Evolutionary conservation across 2,797 vertebrate species (phyloP), one percentile per base, ranked within the genome.

Genomic region (Pseudopleuronectes americanus): DNA sequence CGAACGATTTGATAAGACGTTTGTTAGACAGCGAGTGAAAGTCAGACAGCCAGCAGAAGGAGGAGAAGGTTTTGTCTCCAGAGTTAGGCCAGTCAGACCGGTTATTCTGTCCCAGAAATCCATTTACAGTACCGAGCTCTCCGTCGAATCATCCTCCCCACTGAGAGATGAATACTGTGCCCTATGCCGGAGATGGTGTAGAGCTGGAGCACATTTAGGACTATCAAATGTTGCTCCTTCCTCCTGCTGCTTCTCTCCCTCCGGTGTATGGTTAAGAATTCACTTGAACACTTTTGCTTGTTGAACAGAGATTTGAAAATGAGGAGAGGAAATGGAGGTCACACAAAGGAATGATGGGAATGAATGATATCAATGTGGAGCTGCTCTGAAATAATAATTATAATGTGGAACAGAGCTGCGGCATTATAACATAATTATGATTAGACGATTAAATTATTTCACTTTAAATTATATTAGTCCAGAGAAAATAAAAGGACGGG

Each of bases 51-150:
- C 43, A 61, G 73, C 24, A 53, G 71, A 16, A 45, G 63, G 19
- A 68, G 28, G n/a, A 73, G 47, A 74, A 77, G 84, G 43, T 16
- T 16, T 87, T 84, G 87, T 76, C 77, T 78, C 68, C 49, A 33
- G 54, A 74, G 59, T 64, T 51, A 82, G 81, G 76, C 80, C 80
- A 82, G 85, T 80, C 83, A 78, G 76, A 90, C 86, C 38, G 76
- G 87, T 89, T 92, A 77, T 82, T 82, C 80, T 75, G 80, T 87
- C 82, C 77, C 76, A 84, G 71, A 88, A 88, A 89, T 76, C 87
- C 77, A 87, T 80, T 79, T 77, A 66, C 76, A 52, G 68, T 22
- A 26, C 36, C 0, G 13, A 79, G 66, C 63, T 57, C 78, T 81
- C 60, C 55, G 62, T 73, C 64, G 76, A 73, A 86, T 81, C 78